These are phyloP conservation scores for Etia nguti DNA, from an alignment of 2,113 vertebrate species.

Conservation along the genomic window DNA sequence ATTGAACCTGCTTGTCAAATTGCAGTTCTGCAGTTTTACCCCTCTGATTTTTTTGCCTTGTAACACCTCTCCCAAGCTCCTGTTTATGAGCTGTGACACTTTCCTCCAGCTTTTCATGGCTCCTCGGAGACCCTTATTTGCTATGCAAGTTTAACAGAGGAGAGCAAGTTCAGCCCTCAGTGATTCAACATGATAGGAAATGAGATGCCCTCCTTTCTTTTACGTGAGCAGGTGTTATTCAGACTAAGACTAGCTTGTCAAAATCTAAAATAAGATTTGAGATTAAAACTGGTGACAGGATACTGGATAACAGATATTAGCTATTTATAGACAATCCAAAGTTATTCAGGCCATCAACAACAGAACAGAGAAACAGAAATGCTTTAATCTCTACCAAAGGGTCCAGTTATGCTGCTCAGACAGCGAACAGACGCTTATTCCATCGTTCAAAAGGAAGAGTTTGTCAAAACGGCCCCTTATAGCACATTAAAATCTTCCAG, in stretches of 20 bases:
- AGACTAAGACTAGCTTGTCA: slow-evolving; percentile 18
- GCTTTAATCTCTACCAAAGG: slow-evolving; percentile 42
- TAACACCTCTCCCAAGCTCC: slow-evolving; percentile 34
- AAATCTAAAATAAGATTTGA: slow-evolving; percentile 27
- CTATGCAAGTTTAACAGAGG: slow-evolving; percentile 45
- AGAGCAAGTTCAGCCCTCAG: slow-evolving; percentile 32
- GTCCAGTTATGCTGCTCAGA: slow-evolving; percentile 23
- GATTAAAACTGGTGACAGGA: slow-evolving; percentile 1
- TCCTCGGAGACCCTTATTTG: slow-evolving; percentile 51
- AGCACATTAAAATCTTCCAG: slow-evolving; percentile 34
- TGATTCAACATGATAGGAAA: slow-evolving; percentile 14
- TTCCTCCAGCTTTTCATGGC: slow-evolving; percentile 46
- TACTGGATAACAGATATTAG: background rate
- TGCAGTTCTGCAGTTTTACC: slow-evolving; percentile 36
- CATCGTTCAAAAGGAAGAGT: background rate
- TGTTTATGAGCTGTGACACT: slow-evolving; percentile 44
- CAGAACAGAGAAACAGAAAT: slow-evolving; percentile 27
- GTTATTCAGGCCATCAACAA: slow-evolving; percentile 20
- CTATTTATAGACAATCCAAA: slow-evolving; percentile 42
- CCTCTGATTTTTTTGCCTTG: slow-evolving; percentile 2
- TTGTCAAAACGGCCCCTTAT: slow-evolving; percentile 41
- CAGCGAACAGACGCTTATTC: slow-evolving; percentile 31
- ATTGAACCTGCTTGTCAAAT: slow-evolving; percentile 46
- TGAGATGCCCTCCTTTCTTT: slow-evolving; percentile 26
- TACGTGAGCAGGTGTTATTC: slow-evolving; percentile 34